A percentile compares a stretch with the other conserved stretches of the same genome.
These are phyloP conservation scores for Lamprotornis superbus DNA, from an alignment of 2,113 vertebrate species.

Conservation along the genomic window DNA sequence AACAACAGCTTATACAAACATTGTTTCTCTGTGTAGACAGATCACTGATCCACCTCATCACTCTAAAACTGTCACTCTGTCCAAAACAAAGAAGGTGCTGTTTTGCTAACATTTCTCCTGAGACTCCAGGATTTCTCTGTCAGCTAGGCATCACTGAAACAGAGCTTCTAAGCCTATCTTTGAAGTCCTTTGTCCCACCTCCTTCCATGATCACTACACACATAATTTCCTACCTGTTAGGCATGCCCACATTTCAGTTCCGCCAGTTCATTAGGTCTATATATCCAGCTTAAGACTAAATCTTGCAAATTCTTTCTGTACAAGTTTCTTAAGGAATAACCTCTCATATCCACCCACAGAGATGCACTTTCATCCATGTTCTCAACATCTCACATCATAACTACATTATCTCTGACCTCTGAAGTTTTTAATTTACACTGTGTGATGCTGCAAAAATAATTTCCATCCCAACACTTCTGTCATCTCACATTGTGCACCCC, in stretches of 20 bases:
- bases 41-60: slow-evolving; percentile 12
- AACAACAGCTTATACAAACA: slow-evolving; percentile 8
- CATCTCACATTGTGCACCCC: background rate
- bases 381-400: background rate
- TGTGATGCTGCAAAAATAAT: background rate
- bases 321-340: background rate
- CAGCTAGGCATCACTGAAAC: background rate
- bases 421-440: background rate
- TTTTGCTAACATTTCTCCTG: background rate
- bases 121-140: background rate
- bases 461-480: background rate
- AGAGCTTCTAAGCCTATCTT: background rate
- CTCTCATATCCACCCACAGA: background rate
- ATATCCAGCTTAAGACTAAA: background rate
- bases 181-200: background rate
- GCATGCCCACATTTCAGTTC: background rate
- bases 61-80: background rate
- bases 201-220: background rate
- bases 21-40: background rate
- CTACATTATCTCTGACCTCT: background rate
- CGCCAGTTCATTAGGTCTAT: background rate
- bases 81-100: background rate
- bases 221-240: background rate
- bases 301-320: background rate
- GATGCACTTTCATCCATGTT: background rate